Percentiles rank a stretch among this genome's conserved stretches.
Evolutionary conservation across 2,888 invertebrate species (phyloP).

Genomic region (Acronicta psi): DNA sequence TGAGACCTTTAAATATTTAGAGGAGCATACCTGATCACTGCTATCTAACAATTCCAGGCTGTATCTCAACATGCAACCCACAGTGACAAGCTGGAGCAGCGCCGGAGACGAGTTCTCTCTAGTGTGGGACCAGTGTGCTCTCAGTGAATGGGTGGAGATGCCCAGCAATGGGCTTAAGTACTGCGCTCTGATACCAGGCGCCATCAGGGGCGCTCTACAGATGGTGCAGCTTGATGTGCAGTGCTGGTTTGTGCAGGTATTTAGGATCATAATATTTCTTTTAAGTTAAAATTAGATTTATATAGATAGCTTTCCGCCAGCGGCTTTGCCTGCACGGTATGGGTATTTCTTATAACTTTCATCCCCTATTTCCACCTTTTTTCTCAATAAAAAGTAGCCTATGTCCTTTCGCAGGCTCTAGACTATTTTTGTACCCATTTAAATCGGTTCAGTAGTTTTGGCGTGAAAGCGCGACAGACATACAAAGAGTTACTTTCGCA

Average conservation of each 20-base stretch:
- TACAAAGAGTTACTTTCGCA: no score
- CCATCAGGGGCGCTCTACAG: constrained; percentile 97
- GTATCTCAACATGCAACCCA: constrained; percentile 97
- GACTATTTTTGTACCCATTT: no score
- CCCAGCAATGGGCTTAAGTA: constrained; percentile 96
- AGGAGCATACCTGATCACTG: neutral
- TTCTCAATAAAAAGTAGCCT: no score
- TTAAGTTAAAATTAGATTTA: no score
- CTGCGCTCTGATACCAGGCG: constrained; percentile 97
- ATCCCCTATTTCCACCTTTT: no score
- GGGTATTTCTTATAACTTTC: no score
- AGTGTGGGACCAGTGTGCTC: constrained; percentile 97
- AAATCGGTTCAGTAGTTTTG: no score
- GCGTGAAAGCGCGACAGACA: no score
- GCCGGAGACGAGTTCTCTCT: constrained; percentile 99
- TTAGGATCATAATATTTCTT: neutral
- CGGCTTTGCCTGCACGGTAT: no score
- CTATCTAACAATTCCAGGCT: constrained; percentile 83
- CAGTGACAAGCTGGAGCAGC: constrained; percentile 97
- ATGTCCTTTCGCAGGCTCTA: no score
- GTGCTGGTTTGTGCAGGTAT: constrained; percentile 95
- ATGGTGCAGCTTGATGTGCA: constrained; percentile 99
- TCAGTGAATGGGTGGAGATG: constrained; percentile 99
- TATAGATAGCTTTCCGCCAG: no score
- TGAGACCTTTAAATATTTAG: no score